A percentile compares a stretch with the other conserved stretches of the same genome.
Evolutionary conservation across 2,113 vertebrate species (phyloP).

Genomic region (Piliocolobus tephrosceles): DNA sequence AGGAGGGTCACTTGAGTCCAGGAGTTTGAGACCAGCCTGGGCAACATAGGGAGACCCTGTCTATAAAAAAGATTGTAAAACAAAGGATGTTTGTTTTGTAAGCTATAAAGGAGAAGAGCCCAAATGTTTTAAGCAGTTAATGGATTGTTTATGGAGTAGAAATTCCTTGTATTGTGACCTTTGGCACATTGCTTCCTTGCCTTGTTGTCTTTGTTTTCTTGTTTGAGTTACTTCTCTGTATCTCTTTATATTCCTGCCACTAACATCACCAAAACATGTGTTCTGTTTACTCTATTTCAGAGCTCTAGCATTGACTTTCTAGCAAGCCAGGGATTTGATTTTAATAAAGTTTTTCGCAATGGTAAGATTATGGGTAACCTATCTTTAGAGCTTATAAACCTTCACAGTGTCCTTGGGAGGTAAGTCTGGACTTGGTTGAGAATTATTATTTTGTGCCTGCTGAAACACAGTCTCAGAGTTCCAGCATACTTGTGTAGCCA

Average conservation of each 20-base stretch:
- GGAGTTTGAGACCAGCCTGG: not conserved
- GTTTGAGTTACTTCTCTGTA: not conserved
- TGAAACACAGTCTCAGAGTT: not conserved
- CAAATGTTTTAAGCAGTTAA: not conserved
- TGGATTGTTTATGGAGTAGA: not conserved
- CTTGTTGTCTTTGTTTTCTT: not conserved
- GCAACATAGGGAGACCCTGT: not conserved
- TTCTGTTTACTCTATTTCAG: slow-evolving; percentile 84
- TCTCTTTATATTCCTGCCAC: not conserved
- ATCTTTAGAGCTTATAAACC: not conserved
- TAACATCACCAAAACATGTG: not conserved
- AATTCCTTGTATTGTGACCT: not conserved
- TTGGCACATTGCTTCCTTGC: not conserved
- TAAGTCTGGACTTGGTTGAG: not conserved
- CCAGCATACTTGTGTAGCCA: not conserved
- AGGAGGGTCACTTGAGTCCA: not conserved
- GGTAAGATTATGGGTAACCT: slow-evolving; percentile 86
- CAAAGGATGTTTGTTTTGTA: not conserved
- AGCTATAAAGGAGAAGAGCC: not conserved
- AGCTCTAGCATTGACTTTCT: slow-evolving; percentile 99
- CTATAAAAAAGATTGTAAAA: not conserved
- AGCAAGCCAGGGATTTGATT: slow-evolving; percentile 99
- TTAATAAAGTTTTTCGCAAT: slow-evolving; percentile 98
- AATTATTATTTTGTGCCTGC: not conserved
- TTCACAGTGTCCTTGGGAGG: not conserved